Percentiles rank a stretch among this genome's conserved stretches.
Conservation (phyloP, 2,113 vertebrate genomes). For the Phaethon lepturus region DNA sequence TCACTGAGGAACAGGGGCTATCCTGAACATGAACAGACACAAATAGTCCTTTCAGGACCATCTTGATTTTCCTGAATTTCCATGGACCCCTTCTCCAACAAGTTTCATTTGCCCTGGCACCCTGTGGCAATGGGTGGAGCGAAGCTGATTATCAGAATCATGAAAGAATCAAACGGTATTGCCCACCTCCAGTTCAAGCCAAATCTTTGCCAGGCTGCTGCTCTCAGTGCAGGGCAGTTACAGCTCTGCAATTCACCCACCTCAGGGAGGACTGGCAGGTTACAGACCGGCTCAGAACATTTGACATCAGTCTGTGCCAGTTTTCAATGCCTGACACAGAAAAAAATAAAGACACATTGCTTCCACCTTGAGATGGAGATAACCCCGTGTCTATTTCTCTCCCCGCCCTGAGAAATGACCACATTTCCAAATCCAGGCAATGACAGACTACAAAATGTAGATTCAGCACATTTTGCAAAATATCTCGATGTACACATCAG, state of each 20-base stretch:
- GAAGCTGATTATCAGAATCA: not conserved
- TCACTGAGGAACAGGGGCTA: not conserved
- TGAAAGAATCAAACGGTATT: not conserved
- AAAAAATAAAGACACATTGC: not conserved
- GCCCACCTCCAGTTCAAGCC: not conserved
- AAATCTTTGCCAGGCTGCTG: not conserved
- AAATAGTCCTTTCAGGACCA: not conserved
- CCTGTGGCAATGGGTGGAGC: not conserved
- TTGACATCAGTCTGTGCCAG: not conserved
- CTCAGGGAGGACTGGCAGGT: not conserved
- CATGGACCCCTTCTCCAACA: not conserved
- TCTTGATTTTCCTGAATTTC: not conserved
- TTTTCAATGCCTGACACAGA: not conserved
- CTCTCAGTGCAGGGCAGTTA: not conserved
- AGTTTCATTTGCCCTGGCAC: not conserved
- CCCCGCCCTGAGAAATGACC: not conserved
- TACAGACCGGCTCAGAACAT: not conserved
- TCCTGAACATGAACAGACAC: not conserved
- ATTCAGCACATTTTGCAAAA: constrained; percentile 8
- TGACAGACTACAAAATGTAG: not conserved
- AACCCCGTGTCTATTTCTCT: not conserved
- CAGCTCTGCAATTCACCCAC: not conserved
- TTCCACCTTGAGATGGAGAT: not conserved
- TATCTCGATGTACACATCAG: not conserved
- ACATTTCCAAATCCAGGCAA: not conserved